Base-by-base conservation (phyloP, 2,888 invertebrate genomes). In the Nymphalis polychloros region DNA sequence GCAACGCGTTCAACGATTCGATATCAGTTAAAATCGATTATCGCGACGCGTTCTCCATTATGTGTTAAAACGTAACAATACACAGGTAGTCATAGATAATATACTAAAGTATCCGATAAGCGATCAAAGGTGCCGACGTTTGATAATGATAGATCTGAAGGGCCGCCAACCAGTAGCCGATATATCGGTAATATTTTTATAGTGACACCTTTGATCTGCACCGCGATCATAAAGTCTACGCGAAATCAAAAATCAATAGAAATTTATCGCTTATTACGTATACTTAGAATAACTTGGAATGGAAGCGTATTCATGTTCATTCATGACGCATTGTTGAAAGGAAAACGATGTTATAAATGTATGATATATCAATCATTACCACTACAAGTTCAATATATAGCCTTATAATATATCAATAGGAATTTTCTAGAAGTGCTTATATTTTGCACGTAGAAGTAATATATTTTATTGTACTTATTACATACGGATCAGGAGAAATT, bases 81-180 rank as follows among this genome's bases (percentile, higher is more conserved):
- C 82, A 81, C 86, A 86, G 86, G 87, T 88, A 86, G 86, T 85
- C 83, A 76, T 74, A 78, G 83, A 84, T 84, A 86, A 81, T 79
- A 81, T 80, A 81, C 79, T 79, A 81, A 84, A 85, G 84, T 84
- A 81, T 79, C 77, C 78, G 86, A 88, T 87, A 87, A 81, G 77
- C 76, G 80, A 83, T 87, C 82, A 87, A 86, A 85, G 81, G 73
- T 74, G 72, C 87, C 87, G 87, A 73, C 81, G 31, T 59, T 60
- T 80, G 86, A 85, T 86, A 87, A 83, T 73, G 73, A 72, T 65
- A 82, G 83, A 85, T 86, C 84, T 80, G 74, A 85, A 81, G 79
- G 63, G 74, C 87, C 86, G 87, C 79, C 84, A 77, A 76, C 75
- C 77, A 77, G 88, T 88, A 88, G 88, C 87, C 70, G 77, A 78